phyloP scores from a whole-genome alignment of 2,113 vertebrate species.

The Heterochromis multidens region DNA sequence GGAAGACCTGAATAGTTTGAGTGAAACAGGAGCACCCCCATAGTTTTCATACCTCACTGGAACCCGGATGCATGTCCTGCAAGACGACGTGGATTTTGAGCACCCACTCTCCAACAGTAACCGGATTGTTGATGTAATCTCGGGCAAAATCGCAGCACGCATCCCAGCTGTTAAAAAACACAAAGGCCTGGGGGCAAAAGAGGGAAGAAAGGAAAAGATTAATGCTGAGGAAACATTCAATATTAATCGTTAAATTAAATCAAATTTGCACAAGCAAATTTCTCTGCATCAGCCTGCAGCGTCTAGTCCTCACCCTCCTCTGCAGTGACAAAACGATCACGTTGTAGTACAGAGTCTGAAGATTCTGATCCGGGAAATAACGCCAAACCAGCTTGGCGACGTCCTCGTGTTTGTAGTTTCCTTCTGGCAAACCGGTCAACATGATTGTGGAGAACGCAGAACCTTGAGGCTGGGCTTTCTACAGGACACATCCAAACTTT shows the following conservation, averaged over 20 bases:
- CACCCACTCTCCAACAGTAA: accelerated
- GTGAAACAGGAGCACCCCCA: not conserved
- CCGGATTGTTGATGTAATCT: not conserved
- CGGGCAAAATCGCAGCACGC: not conserved
- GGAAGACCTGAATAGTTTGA: accelerated
- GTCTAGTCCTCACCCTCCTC: constrained; percentile 31
- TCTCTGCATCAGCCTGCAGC: not conserved
- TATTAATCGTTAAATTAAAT: not conserved
- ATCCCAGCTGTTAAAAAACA: not conserved
- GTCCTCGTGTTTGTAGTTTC: not conserved
- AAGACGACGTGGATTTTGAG: not conserved
- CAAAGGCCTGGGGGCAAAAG: constrained; percentile 20
- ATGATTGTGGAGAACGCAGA: not conserved
- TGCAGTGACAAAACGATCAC: constrained; percentile 11
- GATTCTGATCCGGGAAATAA: not conserved
- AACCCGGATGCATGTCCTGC: not conserved
- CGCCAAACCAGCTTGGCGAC: not conserved
- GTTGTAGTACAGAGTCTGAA: not conserved
- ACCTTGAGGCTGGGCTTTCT: not conserved
- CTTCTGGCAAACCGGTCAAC: constrained; percentile 35
- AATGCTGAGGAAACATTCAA: not conserved
- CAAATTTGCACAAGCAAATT: not conserved
- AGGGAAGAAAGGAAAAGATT: not conserved
- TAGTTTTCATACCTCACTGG: not conserved
- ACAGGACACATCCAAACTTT: not conserved